These are phyloP conservation scores for Tromatobia lineatoria DNA, from an alignment of 2,888 invertebrate species.

Conservation along the genomic window DNA sequence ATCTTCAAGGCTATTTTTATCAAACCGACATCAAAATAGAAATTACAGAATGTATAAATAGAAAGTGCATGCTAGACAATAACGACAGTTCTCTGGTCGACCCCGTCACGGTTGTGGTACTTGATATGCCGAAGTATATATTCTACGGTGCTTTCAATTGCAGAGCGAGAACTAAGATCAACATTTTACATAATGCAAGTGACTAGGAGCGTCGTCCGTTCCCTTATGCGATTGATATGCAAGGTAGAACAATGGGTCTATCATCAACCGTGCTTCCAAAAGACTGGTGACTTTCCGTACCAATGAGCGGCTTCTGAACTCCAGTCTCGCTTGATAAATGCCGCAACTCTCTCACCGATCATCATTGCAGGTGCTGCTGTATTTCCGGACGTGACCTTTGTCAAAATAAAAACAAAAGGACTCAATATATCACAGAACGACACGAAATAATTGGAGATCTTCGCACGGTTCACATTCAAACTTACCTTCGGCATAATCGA, in stretches of 20 bases:
- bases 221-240: constrained; percentile 28
- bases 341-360: constrained; percentile 88
- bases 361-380: constrained; percentile 88
- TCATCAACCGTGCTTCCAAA: constrained; percentile 63
- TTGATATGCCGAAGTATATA: constrained; percentile 80
- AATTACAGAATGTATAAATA: too few species aligned
- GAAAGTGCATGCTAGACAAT: too few species aligned
- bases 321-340: constrained; percentile 86
- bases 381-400: constrained; percentile 85
- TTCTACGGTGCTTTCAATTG: constrained; percentile 32
- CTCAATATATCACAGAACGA: neutral
- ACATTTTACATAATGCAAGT: constrained; percentile 43
- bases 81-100: constrained; percentile 36
- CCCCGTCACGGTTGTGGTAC: constrained; percentile 78
- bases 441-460: neutral
- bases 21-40: too few species aligned
- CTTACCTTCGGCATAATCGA: constrained; percentile 88
- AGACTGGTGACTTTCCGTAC: constrained; percentile 73
- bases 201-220: constrained; percentile 42
- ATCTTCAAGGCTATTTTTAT: too few species aligned
- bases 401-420: neutral
- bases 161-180: constrained; percentile 7
- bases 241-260: constrained; percentile 10
- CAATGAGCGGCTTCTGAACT: constrained; percentile 81
- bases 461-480: constrained; percentile 69